Base-by-base conservation (phyloP, 2,113 vertebrate species). In the Heterotilapia buettikoferi region DNA sequence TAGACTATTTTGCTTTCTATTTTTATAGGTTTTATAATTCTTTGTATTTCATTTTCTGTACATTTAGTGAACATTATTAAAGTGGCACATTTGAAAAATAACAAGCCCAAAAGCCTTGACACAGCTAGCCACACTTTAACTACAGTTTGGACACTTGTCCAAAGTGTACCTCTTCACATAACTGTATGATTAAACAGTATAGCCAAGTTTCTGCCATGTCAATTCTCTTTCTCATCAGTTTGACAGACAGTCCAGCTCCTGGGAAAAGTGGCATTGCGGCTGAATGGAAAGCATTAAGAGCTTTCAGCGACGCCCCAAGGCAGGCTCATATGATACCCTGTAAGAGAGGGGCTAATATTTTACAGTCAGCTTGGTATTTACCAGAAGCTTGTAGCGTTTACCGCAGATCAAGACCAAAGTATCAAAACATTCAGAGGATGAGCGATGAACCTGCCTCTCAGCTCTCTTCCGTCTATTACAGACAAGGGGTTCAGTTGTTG, bases 321-420 rank as follows among this genome's bases (percentile, higher is more conserved):
- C 89, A 88, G 85, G 90, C 88, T 93, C 91, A 93, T 91, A 86
- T 90, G 93, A 95, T 92, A 92, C 89, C 83, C 90, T 84, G 78
- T 82, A 89, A 93, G 90, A 92, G 82, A 83, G 56, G 63, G 88
- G 84, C 91, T 92, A 91, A 94, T 88, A 92, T 93, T 92, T 94
- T 93, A 92, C 91, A 94, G 87, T 89, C 90, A 85, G 91, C 81
- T 45, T 79, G 92, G 91, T 92, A 94, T 95, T 94, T 92, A 92
- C 84, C 92, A 94, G 91, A 88, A 90, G 94, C 93, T 92, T 12
- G 47, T 81, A 83, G 78, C 71, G 53, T 94, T 91, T 90, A 87
- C 82, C 73, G 82, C 88, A 92, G 90, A 94, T 92, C 87, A 92
- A 84, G 84, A 88, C 78, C 84, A 87, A 94, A 85, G 93, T 92